Base-by-base conservation (phyloP, 2,113 vertebrate species). In the Megalops atlanticus region DNA sequence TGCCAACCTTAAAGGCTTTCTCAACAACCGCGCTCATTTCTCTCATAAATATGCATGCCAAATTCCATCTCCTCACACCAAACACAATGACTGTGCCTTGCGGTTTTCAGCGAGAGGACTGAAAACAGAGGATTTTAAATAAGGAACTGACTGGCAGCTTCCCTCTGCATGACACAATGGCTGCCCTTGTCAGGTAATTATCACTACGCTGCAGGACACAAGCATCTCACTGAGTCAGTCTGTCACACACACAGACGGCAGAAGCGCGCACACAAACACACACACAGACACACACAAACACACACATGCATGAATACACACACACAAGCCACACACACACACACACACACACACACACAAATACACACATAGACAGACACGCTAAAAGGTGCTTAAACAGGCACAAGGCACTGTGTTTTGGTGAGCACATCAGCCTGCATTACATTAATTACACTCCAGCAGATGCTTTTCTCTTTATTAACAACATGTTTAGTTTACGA, bases 161-260 rank as follows among this genome's bases (percentile, higher is more conserved):
- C 58, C 31, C 27, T 31, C n/a, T 27, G 58, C n/a, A n/a, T 64
- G 58, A 76, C 33, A 78, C 49, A 78, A 78, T 11, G 54, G 38
- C 76, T 18, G 49, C 2, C 27, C 76, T 58, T 68, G 35, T 78
- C 76, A 78, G 47, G 36, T 78, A 78, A 78, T 64, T 18, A 78
- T 64, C 58, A 68, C 15, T 36, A 24, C 54, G 27, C 58, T 31
- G 58, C 58, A 64, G 54, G 16, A 39, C 38, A 36, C 76, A 64
- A 31, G n/a, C n/a, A n/a, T n/a, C n/a, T n/a, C n/a, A n/a, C n/a
- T n/a, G n/a, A n/a, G n/a, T n/a, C n/a, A n/a, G n/a, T n/a, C n/a
- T n/a, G n/a, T n/a, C n/a, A n/a, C n/a, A n/a, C n/a, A n/a, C 38
- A 54, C 54, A 72, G 12, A 24, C 49, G 69, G 36, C 39, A n/a